phyloP scores from a whole-genome alignment of 2,113 vertebrate genomes.

The Eira barbara region DNA sequence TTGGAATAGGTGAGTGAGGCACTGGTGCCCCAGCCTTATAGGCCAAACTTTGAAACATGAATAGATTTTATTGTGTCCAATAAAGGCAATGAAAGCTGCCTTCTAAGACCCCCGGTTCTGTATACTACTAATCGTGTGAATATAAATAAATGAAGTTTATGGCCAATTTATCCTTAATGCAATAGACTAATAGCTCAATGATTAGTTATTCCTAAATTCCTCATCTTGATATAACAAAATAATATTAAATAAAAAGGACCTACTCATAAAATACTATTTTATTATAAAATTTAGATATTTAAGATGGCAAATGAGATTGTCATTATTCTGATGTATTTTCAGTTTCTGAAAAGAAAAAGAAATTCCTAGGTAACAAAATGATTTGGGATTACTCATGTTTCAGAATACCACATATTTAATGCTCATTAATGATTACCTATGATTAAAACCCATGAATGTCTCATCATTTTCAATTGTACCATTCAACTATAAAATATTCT shows the following conservation, averaged over 20 bases:
- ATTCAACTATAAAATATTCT: not conserved
- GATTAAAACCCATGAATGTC: not conserved
- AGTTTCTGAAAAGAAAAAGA: not conserved
- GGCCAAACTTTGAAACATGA: not conserved
- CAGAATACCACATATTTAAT: not conserved
- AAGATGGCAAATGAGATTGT: not conserved
- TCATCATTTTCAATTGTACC: not conserved
- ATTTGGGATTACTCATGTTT: not conserved
- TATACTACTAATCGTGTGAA: not conserved
- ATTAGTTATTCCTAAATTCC: not conserved
- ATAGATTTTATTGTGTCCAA: not conserved
- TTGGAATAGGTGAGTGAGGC: not conserved
- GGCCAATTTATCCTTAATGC: too few species aligned
- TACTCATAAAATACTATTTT: not conserved
- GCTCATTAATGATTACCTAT: not conserved
- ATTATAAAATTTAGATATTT: not conserved
- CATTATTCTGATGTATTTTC: not conserved
- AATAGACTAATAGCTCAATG: not conserved
- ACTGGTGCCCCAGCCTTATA: not conserved
- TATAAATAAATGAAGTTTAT: not conserved
- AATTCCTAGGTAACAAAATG: not conserved
- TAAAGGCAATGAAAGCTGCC: not conserved
- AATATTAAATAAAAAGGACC: not conserved
- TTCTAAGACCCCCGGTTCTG: not conserved
- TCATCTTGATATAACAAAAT: not conserved